These are phyloP conservation scores for Clistopyga incitator DNA, from an alignment of 2,888 invertebrate species.

Conservation along the genomic window DNA sequence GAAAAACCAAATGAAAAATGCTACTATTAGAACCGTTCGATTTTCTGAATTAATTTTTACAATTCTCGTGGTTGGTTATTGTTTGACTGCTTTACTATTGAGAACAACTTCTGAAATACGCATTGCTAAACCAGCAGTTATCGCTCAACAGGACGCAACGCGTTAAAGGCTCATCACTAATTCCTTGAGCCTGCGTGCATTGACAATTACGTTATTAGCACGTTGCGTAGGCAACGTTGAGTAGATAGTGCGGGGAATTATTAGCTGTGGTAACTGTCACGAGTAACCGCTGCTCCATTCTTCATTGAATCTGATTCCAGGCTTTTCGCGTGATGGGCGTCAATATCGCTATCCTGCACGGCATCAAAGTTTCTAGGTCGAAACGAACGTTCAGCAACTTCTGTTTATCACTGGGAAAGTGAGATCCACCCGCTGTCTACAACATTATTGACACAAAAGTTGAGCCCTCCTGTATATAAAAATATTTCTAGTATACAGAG, in stretches of 20 bases:
- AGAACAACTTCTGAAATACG: conserved; percentile 2
- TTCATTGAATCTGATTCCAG: conserved; percentile 16
- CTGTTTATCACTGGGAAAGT: not conserved
- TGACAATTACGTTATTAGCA: conserved; percentile 36
- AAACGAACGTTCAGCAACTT: not conserved
- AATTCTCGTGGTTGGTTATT: no score
- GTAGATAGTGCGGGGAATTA: conserved; percentile 24
- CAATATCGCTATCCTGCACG: not conserved
- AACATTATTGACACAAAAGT: not conserved
- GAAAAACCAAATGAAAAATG: no score
- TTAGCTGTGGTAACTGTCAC: conserved; percentile 20
- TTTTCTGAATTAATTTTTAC: not conserved
- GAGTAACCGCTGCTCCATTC: conserved; percentile 26
- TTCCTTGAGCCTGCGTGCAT: conserved; percentile 35
- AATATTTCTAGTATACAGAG: no score
- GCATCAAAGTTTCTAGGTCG: conserved; percentile 5
- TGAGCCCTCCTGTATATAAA: no score
- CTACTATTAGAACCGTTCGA: not conserved
- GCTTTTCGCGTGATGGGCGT: not conserved
- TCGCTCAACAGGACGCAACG: conserved; percentile 31
- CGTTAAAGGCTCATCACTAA: conserved; percentile 40
- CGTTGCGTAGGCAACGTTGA: conserved; percentile 28
- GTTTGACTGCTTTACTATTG: not conserved
- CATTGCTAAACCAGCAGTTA: not conserved
- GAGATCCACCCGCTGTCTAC: not conserved